These are phyloP conservation scores for Drosophila demipolita DNA, from an alignment of 2,888 invertebrate genomes.

Conservation along the genomic window DNA sequence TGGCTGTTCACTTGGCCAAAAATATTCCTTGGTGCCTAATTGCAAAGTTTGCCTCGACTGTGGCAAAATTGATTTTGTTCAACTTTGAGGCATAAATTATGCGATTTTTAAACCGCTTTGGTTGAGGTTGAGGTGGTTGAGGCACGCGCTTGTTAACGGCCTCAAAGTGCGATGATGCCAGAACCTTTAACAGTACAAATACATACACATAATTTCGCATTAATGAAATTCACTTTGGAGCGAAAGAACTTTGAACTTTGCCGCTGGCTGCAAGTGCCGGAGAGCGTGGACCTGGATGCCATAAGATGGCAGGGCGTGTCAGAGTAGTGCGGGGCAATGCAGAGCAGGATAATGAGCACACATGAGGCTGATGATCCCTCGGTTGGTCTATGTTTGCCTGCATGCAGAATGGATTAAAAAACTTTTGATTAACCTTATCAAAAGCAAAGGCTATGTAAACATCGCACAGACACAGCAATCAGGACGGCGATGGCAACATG, in stretches of 20 bases:
- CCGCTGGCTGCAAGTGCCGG: constrained; percentile 59
- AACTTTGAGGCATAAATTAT: constrained; percentile 77
- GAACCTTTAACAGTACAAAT: constrained; percentile 60
- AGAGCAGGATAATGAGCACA: constrained; percentile 73
- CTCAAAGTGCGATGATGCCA: constrained; percentile 16
- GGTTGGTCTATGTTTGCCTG: constrained; percentile 66
- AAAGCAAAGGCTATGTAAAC: constrained; percentile 80
- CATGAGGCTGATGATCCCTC: constrained; percentile 64
- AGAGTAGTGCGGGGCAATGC: background rate
- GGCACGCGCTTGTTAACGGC: constrained; percentile 8
- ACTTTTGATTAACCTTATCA: constrained; percentile 83
- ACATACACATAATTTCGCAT: constrained; percentile 76
- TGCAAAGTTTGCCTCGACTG: constrained; percentile 71
- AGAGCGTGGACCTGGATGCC: background rate
- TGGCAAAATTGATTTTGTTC: constrained; percentile 75
- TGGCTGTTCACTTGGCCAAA: constrained; percentile 65
- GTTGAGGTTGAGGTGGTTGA: constrained; percentile 28
- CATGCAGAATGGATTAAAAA: constrained; percentile 82
- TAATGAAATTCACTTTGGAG: constrained; percentile 80
- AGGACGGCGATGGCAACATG: constrained; percentile 45
- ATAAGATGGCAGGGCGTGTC: background rate
- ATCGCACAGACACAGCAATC: constrained; percentile 70
- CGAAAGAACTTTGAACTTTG: constrained; percentile 57
- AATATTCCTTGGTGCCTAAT: constrained; percentile 72
- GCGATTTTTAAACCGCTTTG: constrained; percentile 64